Evolutionary conservation across 1,140 invertebrate genomes (phyloP).

Genomic region (Holotrichia oblita): DNA sequence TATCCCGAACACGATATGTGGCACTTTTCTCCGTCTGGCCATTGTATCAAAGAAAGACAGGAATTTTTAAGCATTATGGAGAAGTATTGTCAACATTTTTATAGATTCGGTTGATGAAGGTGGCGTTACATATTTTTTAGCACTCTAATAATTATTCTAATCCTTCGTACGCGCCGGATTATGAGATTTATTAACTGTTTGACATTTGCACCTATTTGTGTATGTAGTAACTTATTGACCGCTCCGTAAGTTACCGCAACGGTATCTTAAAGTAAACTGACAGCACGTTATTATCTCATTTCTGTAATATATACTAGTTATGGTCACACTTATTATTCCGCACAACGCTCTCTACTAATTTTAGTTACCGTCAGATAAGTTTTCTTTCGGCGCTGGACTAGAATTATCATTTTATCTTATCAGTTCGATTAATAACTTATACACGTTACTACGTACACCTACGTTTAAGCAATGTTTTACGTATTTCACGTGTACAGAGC

Average conservation of each 20-base stretch:
- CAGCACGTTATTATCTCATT: neutral
- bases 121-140: neutral
- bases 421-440: neutral
- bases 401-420: slow-evolving; percentile 10
- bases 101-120: neutral
- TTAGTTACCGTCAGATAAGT: neutral
- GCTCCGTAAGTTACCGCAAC: neutral
- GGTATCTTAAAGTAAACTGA: neutral
- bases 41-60: slow-evolving; percentile 41
- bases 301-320: neutral
- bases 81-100: neutral
- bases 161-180: neutral
- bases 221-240: neutral
- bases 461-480: neutral
- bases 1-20: slow-evolving; percentile 57
- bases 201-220: neutral
- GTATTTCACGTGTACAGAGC: neutral
- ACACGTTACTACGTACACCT: neutral
- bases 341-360: neutral
- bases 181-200: neutral
- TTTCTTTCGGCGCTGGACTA: neutral
- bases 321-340: neutral
- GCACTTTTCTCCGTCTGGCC: slow-evolving; percentile 55
- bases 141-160: neutral
- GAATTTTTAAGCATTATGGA: neutral